Percentiles rank a stretch among this genome's conserved stretches.
phyloP scores from a whole-genome alignment of 2,113 vertebrate genomes.

The Paradoxurus hermaphroditus region DNA sequence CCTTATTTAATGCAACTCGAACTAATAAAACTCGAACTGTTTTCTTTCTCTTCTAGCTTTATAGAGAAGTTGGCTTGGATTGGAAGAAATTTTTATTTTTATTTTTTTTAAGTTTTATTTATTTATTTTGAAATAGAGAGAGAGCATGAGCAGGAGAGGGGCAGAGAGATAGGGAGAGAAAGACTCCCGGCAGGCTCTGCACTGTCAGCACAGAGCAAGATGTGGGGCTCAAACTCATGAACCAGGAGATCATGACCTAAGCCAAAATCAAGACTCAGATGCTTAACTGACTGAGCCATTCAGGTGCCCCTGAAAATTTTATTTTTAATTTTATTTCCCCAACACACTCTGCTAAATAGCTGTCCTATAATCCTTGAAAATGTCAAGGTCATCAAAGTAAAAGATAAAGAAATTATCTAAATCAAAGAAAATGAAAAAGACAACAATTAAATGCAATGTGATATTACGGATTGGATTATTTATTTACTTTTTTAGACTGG shows the following conservation, averaged over 20 bases:
- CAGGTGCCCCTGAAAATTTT: neutral
- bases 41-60: neutral
- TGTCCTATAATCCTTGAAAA: neutral
- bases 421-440: neutral
- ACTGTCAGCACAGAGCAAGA: too few relatives aligned
- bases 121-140: too few relatives aligned
- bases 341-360: neutral
- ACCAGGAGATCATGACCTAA: too few relatives aligned
- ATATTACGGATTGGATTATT: neutral
- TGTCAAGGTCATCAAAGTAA: neutral
- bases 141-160: too few relatives aligned
- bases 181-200: too few relatives aligned
- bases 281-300: too few relatives aligned
- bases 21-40: neutral
- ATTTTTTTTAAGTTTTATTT: too few relatives aligned
- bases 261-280: too few relatives aligned
- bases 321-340: neutral
- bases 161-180: too few relatives aligned
- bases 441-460: neutral
- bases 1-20: neutral
- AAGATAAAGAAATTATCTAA: neutral
- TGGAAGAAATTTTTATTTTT: neutral
- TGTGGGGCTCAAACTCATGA: too few relatives aligned
- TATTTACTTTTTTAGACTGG: neutral
- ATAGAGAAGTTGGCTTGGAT: neutral